phyloP scores from a whole-genome alignment of 2,888 invertebrate species.

The Agrenia bidenticulata region DNA sequence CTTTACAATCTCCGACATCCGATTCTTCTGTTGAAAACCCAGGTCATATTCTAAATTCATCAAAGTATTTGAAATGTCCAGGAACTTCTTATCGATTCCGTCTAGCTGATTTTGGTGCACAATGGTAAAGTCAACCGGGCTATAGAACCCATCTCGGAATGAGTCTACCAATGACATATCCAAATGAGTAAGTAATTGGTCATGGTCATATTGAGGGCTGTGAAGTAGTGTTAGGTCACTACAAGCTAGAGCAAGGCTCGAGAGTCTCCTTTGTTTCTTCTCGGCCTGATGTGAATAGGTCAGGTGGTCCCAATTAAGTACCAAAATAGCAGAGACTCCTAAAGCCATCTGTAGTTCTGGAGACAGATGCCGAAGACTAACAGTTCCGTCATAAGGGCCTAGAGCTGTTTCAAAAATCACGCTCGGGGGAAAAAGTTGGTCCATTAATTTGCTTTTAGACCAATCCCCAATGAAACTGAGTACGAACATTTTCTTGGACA shows the following conservation, averaged over 20 bases:
- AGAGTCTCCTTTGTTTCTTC: not conserved
- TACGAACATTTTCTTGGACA: not conserved
- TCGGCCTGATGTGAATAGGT: not conserved
- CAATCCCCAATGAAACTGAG: not conserved
- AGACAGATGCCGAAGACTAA: not conserved
- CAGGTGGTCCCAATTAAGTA: not conserved
- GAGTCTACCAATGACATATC: not conserved
- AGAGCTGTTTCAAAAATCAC: not conserved
- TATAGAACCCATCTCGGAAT: not conserved
- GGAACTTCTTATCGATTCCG: not conserved
- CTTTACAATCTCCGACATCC: not conserved
- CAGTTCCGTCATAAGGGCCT: not conserved
- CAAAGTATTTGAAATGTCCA: not conserved
- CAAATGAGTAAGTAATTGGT: not conserved
- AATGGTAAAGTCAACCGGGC: not conserved
- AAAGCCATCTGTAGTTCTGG: not conserved
- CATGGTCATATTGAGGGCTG: not conserved
- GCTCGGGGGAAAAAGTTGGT: not conserved
- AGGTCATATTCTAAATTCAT: not conserved
- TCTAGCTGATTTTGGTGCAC: too few relatives aligned
- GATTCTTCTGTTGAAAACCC: not conserved
- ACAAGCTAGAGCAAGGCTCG: not conserved
- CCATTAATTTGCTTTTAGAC: not conserved
- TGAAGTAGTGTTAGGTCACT: not conserved
- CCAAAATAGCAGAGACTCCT: not conserved